Percentiles rank a stretch among this genome's conserved stretches.
Conservation (phyloP, 2,888 invertebrate species). For the Blera fallax region DNA sequence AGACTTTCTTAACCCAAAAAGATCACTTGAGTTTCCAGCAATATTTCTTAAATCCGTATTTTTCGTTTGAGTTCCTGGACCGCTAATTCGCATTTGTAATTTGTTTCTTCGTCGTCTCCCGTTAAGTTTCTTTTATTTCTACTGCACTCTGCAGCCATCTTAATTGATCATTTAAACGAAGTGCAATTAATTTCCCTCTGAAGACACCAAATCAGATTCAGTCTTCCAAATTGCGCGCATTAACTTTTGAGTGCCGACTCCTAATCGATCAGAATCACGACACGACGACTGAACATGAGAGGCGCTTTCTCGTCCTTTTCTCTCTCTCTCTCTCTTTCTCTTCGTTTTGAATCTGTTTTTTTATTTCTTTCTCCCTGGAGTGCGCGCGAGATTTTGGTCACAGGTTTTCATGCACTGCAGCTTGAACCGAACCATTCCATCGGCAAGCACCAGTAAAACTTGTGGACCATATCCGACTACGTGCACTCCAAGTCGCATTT, state of each 20-base stretch:
- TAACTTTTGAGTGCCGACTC: slow-evolving; percentile 72
- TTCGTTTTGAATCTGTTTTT: not conserved
- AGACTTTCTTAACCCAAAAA: too few relatives aligned
- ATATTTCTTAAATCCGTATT: not conserved
- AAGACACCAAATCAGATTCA: slow-evolving; percentile 72
- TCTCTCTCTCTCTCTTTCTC: not conserved
- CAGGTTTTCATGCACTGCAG: slow-evolving; percentile 41
- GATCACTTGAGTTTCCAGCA: not conserved
- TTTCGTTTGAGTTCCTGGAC: not conserved
- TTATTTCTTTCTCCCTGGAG: slow-evolving; percentile 38
- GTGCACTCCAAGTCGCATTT: slow-evolving; percentile 57
- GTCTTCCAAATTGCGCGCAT: slow-evolving; percentile 72
- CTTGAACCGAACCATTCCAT: slow-evolving; percentile 23
- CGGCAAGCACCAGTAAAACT: not conserved
- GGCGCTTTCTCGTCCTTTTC: slow-evolving; percentile 62
- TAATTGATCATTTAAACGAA: slow-evolving; percentile 72
- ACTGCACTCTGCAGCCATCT: slow-evolving; percentile 48
- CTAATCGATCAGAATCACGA: slow-evolving; percentile 73
- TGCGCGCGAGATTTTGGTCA: slow-evolving; percentile 44
- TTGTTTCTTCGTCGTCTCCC: not conserved
- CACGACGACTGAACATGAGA: slow-evolving; percentile 67
- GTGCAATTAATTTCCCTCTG: slow-evolving; percentile 71
- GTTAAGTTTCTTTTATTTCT: slow-evolving; percentile 34
- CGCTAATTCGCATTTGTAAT: not conserved
- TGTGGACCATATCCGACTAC: slow-evolving; percentile 60